Evolutionary conservation across 1,140 invertebrate genomes (phyloP).

Genomic region (Trinorchestia longiramus): DNA sequence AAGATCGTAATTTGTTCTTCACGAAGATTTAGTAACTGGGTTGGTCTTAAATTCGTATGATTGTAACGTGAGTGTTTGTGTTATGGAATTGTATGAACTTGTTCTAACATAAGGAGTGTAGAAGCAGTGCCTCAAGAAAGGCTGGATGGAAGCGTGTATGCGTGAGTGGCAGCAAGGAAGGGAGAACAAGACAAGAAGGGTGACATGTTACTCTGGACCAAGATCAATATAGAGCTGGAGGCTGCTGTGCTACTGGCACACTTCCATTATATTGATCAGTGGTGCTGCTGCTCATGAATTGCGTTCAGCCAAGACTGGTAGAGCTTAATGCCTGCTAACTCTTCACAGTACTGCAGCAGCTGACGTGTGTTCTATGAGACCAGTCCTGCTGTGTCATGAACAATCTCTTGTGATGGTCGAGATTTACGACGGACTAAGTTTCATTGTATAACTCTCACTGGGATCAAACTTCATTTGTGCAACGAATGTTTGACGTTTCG

Average conservation of each 20-base stretch:
- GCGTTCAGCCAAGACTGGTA: too few species aligned
- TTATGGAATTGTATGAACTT: neutral
- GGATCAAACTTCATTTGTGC: neutral
- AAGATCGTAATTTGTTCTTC: neutral
- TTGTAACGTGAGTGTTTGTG: neutral
- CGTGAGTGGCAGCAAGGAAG: neutral
- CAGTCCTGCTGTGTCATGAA: neutral
- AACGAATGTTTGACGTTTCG: neutral
- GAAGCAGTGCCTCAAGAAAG: neutral
- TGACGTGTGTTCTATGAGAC: too few species aligned
- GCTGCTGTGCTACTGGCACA: constrained; percentile 39
- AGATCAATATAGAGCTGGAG: constrained; percentile 2
- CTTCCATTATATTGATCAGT: constrained; percentile 39
- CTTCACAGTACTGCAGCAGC: too few species aligned
- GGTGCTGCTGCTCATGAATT: neutral
- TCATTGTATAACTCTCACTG: neutral
- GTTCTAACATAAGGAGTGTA: neutral
- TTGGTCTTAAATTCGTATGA: neutral
- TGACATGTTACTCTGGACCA: neutral
- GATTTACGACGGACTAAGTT: too few species aligned
- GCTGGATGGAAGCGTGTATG: neutral
- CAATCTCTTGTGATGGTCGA: neutral
- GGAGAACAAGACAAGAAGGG: neutral
- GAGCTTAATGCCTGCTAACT: too few species aligned
- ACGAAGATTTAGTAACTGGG: neutral